phyloP scores from a whole-genome alignment of 1,140 invertebrate species.

The Drosophila punjabiensis region DNA sequence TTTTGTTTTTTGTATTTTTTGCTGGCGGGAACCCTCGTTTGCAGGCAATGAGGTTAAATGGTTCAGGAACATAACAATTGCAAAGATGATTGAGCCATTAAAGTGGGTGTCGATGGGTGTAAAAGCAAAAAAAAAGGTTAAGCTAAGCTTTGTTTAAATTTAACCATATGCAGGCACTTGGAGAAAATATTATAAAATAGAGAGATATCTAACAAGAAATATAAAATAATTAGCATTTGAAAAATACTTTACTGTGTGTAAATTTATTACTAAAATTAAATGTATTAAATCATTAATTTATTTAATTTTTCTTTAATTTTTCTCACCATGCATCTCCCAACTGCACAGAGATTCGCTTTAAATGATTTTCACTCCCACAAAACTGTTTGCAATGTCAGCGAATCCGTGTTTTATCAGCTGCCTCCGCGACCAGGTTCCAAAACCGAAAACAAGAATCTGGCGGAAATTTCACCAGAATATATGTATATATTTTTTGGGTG shows the following conservation, averaged over 20 bases:
- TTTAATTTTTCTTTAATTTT: neutral
- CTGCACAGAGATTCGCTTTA: neutral
- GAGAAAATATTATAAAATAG: neutral
- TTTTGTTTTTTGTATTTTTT: neutral
- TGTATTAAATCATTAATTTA: neutral
- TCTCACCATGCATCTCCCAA: neutral
- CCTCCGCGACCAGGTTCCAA: neutral
- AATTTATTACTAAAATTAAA: neutral
- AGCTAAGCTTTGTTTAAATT: conserved; percentile 1
- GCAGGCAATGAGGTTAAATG: conserved; percentile 36
- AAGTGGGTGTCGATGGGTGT: neutral
- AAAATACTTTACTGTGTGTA: neutral
- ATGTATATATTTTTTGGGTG: neutral
- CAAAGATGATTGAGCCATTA: conserved; percentile 56
- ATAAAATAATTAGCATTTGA: neutral
- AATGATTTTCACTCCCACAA: conserved; percentile 5
- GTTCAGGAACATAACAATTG: conserved; percentile 50
- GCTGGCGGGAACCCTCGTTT: conserved; percentile 13
- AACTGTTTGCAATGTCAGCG: conserved; percentile 39
- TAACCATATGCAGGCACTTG: neutral
- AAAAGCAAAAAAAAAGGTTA: conserved; percentile 1
- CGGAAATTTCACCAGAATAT: neutral
- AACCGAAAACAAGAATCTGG: conserved; percentile 13
- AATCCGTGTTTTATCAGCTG: conserved; percentile 40
- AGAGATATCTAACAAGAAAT: neutral